Evolutionary conservation across 2,797 vertebrate species (phyloP).

Genomic region (Hyperoplus immaculatus): DNA sequence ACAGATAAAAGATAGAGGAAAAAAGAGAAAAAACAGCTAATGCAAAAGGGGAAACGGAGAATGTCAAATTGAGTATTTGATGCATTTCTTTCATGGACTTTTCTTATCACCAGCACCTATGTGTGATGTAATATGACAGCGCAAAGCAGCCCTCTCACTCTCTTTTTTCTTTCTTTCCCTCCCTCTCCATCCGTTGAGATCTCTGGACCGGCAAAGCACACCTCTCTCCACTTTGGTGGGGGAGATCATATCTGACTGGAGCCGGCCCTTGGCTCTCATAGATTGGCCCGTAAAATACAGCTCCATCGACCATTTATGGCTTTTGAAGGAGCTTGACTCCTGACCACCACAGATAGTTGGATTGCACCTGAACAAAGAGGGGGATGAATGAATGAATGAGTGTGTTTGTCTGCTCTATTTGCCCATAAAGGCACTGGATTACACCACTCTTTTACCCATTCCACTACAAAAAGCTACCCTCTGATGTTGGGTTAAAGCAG

Average conservation of each 20-base stretch:
- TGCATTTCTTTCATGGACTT: constrained; percentile 37
- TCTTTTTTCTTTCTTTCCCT: constrained; percentile 13
- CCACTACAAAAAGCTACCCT: constrained; percentile 59
- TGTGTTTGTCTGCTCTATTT: constrained; percentile 49
- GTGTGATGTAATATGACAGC: constrained; percentile 60
- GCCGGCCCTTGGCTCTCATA: constrained; percentile 65
- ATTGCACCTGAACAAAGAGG: constrained; percentile 62
- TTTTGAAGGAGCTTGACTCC: constrained; percentile 75
- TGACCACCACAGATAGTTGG: constrained; percentile 77
- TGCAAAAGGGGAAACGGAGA: constrained; percentile 9
- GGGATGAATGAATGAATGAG: constrained; percentile 39
- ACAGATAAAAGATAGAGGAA: constrained; percentile 42
- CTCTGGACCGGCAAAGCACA: constrained; percentile 49
- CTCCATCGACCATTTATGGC: constrained; percentile 81
- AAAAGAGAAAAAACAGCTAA: constrained; percentile 25
- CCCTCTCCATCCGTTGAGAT: constrained; percentile 52
- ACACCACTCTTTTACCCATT: constrained; percentile 56
- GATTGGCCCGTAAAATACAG: constrained; percentile 75
- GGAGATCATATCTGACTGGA: constrained; percentile 76
- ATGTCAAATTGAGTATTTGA: constrained; percentile 51
- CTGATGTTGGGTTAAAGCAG: constrained; percentile 51
- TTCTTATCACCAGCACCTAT: constrained; percentile 39
- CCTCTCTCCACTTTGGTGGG: constrained; percentile 61
- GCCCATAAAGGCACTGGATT: constrained; percentile 60
- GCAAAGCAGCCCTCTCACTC: constrained; percentile 29